A percentile compares a stretch with the other conserved stretches of the same genome.
Evolutionary conservation across 2,113 vertebrate genomes (phyloP).

Genomic region (Plecturocebus donacophilus): DNA sequence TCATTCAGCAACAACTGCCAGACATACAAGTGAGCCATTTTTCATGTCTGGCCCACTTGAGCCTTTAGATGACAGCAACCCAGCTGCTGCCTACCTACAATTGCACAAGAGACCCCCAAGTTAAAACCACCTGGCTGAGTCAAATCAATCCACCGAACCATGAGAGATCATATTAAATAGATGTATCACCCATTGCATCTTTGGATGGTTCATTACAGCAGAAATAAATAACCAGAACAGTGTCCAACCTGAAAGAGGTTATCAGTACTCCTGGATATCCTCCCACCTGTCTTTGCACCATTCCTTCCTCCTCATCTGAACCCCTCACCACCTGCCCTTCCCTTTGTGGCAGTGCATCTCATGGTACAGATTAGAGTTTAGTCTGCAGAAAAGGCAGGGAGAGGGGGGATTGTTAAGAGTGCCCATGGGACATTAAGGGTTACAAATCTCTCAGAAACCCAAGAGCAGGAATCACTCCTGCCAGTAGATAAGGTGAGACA

Average conservation of each 20-base stretch:
- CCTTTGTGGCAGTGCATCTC: background rate
- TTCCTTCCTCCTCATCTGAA: background rate
- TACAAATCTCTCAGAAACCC: background rate
- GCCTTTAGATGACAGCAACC: background rate
- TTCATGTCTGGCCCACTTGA: accelerated
- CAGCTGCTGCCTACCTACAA: background rate
- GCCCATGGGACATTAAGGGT: accelerated
- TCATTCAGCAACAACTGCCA: background rate
- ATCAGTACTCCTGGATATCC: background rate
- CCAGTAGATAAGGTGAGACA: background rate
- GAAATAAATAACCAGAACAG: background rate
- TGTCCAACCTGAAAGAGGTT: no score
- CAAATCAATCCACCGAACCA: background rate
- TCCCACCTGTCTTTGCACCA: background rate
- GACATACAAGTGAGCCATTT: background rate
- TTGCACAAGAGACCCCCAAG: background rate
- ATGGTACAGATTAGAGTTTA: background rate
- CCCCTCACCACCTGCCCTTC: background rate
- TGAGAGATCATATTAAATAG: background rate
- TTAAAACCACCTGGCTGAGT: background rate
- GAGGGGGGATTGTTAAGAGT: background rate
- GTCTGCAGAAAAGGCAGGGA: background rate
- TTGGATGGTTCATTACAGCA: background rate
- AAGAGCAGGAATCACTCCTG: background rate
- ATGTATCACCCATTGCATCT: background rate